A percentile compares a stretch with the other conserved stretches of the same genome.
Evolutionary conservation across 2,888 invertebrate species (phyloP).

Genomic region (Caenorhabditis imperialis): DNA sequence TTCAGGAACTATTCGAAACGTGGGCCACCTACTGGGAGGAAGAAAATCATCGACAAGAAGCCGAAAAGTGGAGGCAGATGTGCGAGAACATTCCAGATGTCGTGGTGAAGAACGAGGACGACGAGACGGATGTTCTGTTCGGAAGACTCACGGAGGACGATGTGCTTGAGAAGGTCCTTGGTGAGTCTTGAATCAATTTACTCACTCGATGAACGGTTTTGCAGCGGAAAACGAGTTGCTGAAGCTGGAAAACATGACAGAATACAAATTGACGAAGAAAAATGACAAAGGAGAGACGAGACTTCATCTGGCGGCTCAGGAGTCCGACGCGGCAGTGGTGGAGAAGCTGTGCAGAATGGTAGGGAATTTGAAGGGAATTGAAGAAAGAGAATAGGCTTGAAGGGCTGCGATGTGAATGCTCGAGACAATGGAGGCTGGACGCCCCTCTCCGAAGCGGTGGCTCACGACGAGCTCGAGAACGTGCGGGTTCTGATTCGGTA

Average conservation of each 20-base stretch:
- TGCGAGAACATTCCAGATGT: slow-evolving; percentile 27
- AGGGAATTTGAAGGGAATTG: too few relatives aligned
- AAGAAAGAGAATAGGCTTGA: too few relatives aligned
- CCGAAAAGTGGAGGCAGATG: slow-evolving; percentile 8
- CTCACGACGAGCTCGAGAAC: slow-evolving; percentile 37
- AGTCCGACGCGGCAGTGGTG: slow-evolving; percentile 24
- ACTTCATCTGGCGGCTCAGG: slow-evolving; percentile 61
- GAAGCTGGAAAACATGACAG: slow-evolving; percentile 18
- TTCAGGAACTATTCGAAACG: slow-evolving; percentile 24
- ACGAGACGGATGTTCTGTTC: slow-evolving; percentile 45
- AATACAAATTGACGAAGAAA: slow-evolving; percentile 20
- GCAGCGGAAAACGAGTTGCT: slow-evolving; percentile 18
- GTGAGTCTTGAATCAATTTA: slow-evolving; percentile 1
- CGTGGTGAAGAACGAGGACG: slow-evolving; percentile 25
- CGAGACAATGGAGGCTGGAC: slow-evolving; percentile 68
- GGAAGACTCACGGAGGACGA: slow-evolving; percentile 9
- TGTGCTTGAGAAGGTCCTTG: slow-evolving; percentile 4
- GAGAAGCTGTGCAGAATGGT: slow-evolving; percentile 57
- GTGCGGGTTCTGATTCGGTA: slow-evolving; percentile 55
- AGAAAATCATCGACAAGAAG: neutral
- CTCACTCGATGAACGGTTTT: too few relatives aligned
- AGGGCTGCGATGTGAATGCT: slow-evolving; percentile 66
- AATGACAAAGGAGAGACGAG: slow-evolving; percentile 66
- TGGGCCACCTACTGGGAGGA: slow-evolving; percentile 29
- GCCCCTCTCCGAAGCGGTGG: slow-evolving; percentile 67